Percentiles rank a stretch among this genome's conserved stretches.
These are phyloP conservation scores for Allacma fusca DNA, from an alignment of 2,888 invertebrate species.

Conservation along the genomic window DNA sequence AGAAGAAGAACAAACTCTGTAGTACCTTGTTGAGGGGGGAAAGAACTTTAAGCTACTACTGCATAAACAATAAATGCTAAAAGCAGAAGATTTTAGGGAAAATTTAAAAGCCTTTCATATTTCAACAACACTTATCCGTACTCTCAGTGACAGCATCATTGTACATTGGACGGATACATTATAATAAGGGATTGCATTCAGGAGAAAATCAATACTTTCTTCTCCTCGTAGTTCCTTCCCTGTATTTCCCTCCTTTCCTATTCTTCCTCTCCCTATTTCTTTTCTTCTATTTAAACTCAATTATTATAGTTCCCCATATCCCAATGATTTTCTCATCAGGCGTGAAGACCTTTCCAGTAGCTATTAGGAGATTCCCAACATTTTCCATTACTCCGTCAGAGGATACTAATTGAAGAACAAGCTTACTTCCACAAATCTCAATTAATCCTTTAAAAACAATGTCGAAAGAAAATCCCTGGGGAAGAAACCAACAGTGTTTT, in stretches of 20 bases:
- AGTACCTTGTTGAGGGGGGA: too few relatives aligned
- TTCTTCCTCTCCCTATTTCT: not conserved
- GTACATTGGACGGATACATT: not conserved
- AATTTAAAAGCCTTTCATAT: slow-evolving; percentile 23
- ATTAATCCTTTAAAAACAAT: too few relatives aligned
- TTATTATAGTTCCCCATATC: too few relatives aligned
- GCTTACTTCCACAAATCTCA: too few relatives aligned
- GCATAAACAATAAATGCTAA: slow-evolving; percentile 40
- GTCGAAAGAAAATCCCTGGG: too few relatives aligned
- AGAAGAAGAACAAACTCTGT: not conserved
- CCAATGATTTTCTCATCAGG: too few relatives aligned
- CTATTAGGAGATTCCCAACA: too few relatives aligned
- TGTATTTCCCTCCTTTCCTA: not conserved
- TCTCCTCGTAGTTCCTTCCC: not conserved
- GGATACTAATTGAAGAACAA: too few relatives aligned
- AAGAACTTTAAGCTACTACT: not conserved
- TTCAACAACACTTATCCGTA: slow-evolving; percentile 31
- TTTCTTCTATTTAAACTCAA: too few relatives aligned
- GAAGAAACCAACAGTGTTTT: too few relatives aligned
- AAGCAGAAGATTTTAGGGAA: slow-evolving; percentile 36
- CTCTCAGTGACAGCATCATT: not conserved
- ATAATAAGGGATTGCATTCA: not conserved
- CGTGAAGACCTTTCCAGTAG: too few relatives aligned
- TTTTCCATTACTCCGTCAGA: too few relatives aligned
- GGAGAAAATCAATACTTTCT: not conserved